Conservation (phyloP, 2,888 invertebrate genomes). For the Dynastes tityus region DNA sequence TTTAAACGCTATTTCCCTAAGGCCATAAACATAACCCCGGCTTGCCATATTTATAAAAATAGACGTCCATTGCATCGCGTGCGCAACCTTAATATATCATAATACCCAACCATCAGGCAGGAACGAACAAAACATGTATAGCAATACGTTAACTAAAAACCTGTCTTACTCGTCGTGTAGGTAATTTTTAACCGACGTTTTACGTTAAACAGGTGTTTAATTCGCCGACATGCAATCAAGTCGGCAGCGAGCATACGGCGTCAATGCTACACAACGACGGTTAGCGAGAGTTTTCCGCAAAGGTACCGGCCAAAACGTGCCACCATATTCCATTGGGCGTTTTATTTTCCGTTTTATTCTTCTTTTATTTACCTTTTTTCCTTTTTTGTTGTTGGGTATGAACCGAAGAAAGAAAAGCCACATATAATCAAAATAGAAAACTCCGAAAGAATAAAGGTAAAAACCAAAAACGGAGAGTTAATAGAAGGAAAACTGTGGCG, state of each 20-base stretch:
- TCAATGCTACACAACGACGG: background rate
- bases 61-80: constrained; percentile 5
- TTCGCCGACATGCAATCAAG: constrained; percentile 37
- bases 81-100: constrained; percentile 6
- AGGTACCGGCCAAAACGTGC: too few relatives aligned
- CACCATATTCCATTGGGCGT: too few relatives aligned
- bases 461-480: background rate
- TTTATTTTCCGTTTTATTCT: too few relatives aligned
- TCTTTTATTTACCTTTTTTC: too few relatives aligned
- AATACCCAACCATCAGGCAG: background rate
- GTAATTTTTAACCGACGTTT: constrained; percentile 40
- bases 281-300: background rate
- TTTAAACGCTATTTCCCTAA: too few relatives aligned
- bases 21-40: background rate
- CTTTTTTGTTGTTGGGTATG: too few relatives aligned
- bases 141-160: constrained; percentile 36
- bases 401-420: background rate
- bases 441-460: background rate
- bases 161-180: constrained; percentile 25
- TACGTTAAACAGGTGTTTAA: constrained; percentile 45
- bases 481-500: background rate
- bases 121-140: constrained; percentile 17
- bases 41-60: constrained; percentile 7
- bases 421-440: background rate
- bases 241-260: constrained; percentile 2